Percentiles rank a stretch among this genome's conserved stretches.
These are phyloP conservation scores for Euwallacea fornicatus DNA, from an alignment of 1,140 invertebrate genomes.

Conservation along the genomic window DNA sequence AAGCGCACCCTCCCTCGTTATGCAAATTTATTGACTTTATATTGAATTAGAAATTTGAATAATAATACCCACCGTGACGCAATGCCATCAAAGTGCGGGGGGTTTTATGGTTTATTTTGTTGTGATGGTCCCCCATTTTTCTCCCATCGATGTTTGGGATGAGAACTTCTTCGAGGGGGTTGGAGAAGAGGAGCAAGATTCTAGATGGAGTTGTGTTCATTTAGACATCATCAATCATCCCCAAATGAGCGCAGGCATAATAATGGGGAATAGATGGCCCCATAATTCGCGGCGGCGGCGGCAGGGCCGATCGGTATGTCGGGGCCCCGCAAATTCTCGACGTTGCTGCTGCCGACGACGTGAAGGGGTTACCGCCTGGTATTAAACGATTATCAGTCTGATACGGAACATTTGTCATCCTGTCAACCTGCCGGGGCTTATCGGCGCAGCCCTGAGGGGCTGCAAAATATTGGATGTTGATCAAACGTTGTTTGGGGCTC, in stretches of 20 bases:
- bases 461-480: too few relatives aligned
- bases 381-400: slow-evolving; percentile 36
- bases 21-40: slow-evolving; percentile 50
- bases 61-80: slow-evolving; percentile 46
- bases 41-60: slow-evolving; percentile 52
- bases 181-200: not conserved
- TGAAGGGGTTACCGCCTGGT: slow-evolving; percentile 35
- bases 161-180: not conserved
- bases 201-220: slow-evolving; percentile 15
- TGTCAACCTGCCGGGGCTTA: slow-evolving; percentile 25
- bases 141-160: not conserved
- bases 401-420: slow-evolving; percentile 36
- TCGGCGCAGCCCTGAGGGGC: not conserved
- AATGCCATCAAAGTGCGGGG: slow-evolving; percentile 38
- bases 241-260: slow-evolving; percentile 32
- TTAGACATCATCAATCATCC: slow-evolving; percentile 36
- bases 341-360: slow-evolving; percentile 21
- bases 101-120: slow-evolving; percentile 42
- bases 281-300: slow-evolving; percentile 28
- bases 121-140: not conserved
- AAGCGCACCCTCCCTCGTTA: slow-evolving; percentile 44
- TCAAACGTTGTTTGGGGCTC: too few relatives aligned
- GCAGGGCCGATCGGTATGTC: slow-evolving; percentile 29
- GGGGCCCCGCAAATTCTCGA: slow-evolving; percentile 28
- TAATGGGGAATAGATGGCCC: slow-evolving; percentile 30